Conservation (phyloP, 2,888 invertebrate species). For the Hesperia comma region DNA sequence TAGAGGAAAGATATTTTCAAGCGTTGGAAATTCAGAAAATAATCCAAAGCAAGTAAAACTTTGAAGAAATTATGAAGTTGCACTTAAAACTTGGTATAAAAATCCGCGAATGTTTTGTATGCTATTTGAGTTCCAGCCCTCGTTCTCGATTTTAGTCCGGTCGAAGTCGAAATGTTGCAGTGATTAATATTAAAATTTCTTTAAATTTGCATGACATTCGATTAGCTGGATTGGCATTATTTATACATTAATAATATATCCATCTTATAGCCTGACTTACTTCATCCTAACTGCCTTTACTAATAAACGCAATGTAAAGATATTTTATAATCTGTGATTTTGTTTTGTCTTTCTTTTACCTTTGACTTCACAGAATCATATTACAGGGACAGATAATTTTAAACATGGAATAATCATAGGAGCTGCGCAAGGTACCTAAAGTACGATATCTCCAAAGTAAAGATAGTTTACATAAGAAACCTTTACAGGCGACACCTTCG, state of each 20-base stretch:
- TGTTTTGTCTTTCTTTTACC: no score
- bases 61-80: constrained; percentile 25
- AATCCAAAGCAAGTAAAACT: constrained; percentile 20
- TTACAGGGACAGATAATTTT: no score
- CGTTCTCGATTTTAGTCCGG: not conserved
- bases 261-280: no score
- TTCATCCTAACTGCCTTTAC: no score
- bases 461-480: not conserved
- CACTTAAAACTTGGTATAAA: constrained; percentile 10
- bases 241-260: no score
- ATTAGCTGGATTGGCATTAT: not conserved
- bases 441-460: not conserved
- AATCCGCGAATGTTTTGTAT: constrained; percentile 9
- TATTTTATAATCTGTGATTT: no score
- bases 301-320: no score
- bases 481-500: not conserved
- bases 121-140: not conserved
- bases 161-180: not conserved
- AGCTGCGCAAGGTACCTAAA: no score
- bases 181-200: not conserved
- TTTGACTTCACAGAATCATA: no score
- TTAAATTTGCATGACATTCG: not conserved
- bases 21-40: constrained; percentile 11
- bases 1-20: constrained; percentile 19
- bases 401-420: no score